A percentile compares a stretch with the other conserved stretches of the same genome.
Evolutionary conservation across 2,113 vertebrate species (phyloP).

Genomic region (Thomomys bottae): DNA sequence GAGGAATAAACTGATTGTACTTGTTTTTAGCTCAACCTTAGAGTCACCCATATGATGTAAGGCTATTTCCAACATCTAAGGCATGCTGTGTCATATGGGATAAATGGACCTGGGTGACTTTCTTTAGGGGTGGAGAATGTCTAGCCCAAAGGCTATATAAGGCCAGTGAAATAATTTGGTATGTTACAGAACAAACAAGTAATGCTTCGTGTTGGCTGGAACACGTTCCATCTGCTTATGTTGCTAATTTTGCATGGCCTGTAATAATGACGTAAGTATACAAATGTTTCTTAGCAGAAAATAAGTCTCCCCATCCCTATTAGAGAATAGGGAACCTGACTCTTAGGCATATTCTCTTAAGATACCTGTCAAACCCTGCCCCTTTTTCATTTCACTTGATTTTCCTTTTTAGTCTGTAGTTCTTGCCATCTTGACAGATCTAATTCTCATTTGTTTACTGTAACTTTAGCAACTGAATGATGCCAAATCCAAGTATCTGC

Average conservation of each 20-base stretch:
- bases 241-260: too few relatives aligned
- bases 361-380: neutral
- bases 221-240: too few relatives aligned
- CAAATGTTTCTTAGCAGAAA: too few relatives aligned
- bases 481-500: conserved; percentile 11
- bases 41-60: neutral
- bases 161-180: too few relatives aligned
- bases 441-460: conserved; percentile 36
- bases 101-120: neutral
- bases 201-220: too few relatives aligned
- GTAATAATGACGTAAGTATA: too few relatives aligned
- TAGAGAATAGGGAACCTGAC: neutral
- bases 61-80: conserved; percentile 20
- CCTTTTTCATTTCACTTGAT: neutral
- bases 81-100: neutral
- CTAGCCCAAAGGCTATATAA: too few relatives aligned
- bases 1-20: neutral
- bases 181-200: too few relatives aligned
- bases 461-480: conserved; percentile 4
- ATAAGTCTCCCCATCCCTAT: too few relatives aligned
- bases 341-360: neutral
- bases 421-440: conserved; percentile 10
- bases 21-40: neutral
- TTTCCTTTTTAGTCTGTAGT: conserved; percentile 31
- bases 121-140: neutral